Conservation (phyloP, 2,888 invertebrate genomes). For the Sphinx pinastri region DNA sequence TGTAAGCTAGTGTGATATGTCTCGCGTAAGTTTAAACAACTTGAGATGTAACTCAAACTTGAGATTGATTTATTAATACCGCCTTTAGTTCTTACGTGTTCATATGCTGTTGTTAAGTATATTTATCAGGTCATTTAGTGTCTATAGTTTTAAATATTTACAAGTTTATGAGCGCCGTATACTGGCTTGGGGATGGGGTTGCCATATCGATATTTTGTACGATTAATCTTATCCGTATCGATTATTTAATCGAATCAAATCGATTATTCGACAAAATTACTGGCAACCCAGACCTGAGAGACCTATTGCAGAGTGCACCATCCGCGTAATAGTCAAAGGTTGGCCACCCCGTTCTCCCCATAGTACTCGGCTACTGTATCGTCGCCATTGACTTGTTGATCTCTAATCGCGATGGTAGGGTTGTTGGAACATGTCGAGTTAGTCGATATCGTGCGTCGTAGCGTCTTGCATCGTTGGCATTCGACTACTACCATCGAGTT, state of each 20-base stretch:
- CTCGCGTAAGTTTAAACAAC: too few species aligned
- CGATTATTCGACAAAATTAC: background rate
- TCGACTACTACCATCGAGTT: slow-evolving; percentile 78
- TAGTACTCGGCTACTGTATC: slow-evolving; percentile 60
- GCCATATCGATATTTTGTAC: background rate
- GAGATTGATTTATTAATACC: too few species aligned
- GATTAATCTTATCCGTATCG: background rate
- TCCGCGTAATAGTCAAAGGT: slow-evolving; percentile 79
- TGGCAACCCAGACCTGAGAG: background rate
- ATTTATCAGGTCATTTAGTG: background rate
- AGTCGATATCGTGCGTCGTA: slow-evolving; percentile 53
- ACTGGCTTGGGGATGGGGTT: background rate
- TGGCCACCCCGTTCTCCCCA: slow-evolving; percentile 63
- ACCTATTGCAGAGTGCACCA: slow-evolving; percentile 79
- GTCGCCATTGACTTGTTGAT: slow-evolving; percentile 62
- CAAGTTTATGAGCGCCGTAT: background rate
- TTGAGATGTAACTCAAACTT: too few species aligned
- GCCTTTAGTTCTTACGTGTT: background rate
- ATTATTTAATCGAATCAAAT: background rate
- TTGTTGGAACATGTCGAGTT: slow-evolving; percentile 58
- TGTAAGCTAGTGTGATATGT: too few species aligned
- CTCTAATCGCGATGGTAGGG: slow-evolving; percentile 70
- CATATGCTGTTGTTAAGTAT: background rate
- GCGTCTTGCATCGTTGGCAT: slow-evolving; percentile 66
- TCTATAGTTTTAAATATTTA: background rate